Evolutionary conservation across 2,113 vertebrate genomes (phyloP).

Genomic region (Plectropomus leopardus): DNA sequence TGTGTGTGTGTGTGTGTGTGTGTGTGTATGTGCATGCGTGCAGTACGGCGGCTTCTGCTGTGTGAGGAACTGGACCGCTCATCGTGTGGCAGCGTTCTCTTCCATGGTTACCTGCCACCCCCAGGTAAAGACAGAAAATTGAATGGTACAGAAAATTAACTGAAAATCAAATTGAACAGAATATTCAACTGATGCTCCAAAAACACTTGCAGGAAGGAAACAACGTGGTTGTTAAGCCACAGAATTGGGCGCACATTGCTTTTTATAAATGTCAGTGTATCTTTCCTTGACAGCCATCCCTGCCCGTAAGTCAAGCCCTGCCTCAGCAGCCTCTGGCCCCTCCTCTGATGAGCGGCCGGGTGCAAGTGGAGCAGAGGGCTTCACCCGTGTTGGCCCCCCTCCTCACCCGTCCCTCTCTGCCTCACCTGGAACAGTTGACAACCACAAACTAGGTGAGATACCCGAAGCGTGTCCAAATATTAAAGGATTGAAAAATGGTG

Average conservation of each 20-base stretch:
- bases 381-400: constrained; percentile 77
- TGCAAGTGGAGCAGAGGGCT: constrained; percentile 85
- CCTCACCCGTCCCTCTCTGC: constrained; percentile 85
- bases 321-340: constrained; percentile 66
- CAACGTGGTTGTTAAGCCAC: neutral
- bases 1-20: too few species aligned
- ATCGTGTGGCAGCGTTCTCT: constrained; percentile 97
- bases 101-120: constrained; percentile 97
- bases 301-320: constrained; percentile 79
- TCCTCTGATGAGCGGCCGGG: constrained; percentile 83
- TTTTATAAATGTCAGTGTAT: neutral
- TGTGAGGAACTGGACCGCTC: constrained; percentile 98
- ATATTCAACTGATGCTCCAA: neutral
- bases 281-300: constrained; percentile 87
- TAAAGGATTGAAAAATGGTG: neutral
- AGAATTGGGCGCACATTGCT: neutral
- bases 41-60: constrained; percentile 93
- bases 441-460: constrained; percentile 87
- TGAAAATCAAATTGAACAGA: neutral
- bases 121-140: constrained; percentile 85
- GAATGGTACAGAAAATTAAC: neutral
- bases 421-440: constrained; percentile 81
- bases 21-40: constrained; percentile 19
- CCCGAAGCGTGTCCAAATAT: neutral
- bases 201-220: neutral